Evolutionary conservation across 2,797 vertebrate species (phyloP).

Genomic region (Capromys pilorides): DNA sequence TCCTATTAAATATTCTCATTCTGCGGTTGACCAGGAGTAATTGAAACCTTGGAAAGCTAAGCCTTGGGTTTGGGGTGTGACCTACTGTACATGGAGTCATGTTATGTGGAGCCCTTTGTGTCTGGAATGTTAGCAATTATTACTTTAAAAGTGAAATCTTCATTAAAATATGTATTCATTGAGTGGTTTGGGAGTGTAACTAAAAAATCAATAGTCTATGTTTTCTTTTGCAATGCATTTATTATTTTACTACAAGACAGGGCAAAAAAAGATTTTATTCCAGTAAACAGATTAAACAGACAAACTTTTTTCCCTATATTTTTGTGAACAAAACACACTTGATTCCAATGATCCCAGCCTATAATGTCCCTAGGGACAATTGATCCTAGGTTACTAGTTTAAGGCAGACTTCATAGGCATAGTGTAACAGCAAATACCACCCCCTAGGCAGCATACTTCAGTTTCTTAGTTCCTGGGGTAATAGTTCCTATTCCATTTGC

Average conservation of each 20-base stretch:
- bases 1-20: neutral
- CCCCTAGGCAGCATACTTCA: neutral
- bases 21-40: neutral
- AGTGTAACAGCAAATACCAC: neutral
- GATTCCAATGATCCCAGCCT: neutral
- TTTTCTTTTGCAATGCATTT: neutral
- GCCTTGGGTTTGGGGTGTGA: neutral
- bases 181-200: neutral
- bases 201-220: neutral
- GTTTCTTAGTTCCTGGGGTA: neutral
- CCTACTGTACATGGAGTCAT: neutral
- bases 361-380: accelerated
- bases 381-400: neutral
- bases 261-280: neutral
- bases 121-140: neutral
- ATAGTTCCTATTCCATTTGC: neutral
- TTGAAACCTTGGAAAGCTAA: neutral
- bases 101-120: neutral
- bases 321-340: neutral
- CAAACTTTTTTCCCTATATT: neutral
- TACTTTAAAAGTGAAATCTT: constrained; percentile 27
- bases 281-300: neutral
- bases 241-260: neutral
- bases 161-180: neutral
- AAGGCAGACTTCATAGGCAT: neutral